Evolutionary conservation across 2,888 invertebrate genomes (phyloP), one percentile per base, ranked within the genome.

Genomic region (Hetaerina titia): DNA sequence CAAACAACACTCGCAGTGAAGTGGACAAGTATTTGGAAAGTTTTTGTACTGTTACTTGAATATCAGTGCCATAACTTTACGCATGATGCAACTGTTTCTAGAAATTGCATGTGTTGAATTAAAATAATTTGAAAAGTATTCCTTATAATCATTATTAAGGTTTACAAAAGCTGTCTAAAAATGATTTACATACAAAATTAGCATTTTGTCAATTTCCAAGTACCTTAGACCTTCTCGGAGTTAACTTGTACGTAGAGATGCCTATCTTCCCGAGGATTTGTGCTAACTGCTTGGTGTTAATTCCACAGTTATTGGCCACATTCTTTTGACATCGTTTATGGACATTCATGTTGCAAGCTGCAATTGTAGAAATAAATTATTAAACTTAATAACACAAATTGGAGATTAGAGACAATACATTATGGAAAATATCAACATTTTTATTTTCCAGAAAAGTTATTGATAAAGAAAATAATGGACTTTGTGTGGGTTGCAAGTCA

Each of bases 261-360:
- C 99, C 99, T 97, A 99, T 98, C 96, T 98, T 98, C 96, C 98
- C 98, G 96, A 99, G 98, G 96, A 99, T 98, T 96, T 99, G 98
- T 8, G 99, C 99, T 99, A 99, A 98, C 97, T 98, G 98, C 97
- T 99, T 99, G 95, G 99, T 99, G 97, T 99, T 99, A 97, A 99
- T 99, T 96, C 99, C 99, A 97, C 99, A 99, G 97, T 99, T 99
- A 97, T 99, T 99, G 95, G 99, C 99, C 95, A 99, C 99, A 97
- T 99, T 99, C 97, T 99, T 99, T 97, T 99, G 99, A 97, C 99
- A 99, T 95, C 99, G 98, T 97, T 99, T 99, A 97, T 99, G 99
- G 95, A 99, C 99, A 97, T 99, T 99, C 98, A 99, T 98, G 96
- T 98, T 98, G 97, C 99, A 99, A 96, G 98, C 99, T 98, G 97